Evolutionary conservation across 1,140 invertebrate species (phyloP), one percentile per base, ranked within the genome.

Genomic region (Scaptodrosophila lebanonensis): DNA sequence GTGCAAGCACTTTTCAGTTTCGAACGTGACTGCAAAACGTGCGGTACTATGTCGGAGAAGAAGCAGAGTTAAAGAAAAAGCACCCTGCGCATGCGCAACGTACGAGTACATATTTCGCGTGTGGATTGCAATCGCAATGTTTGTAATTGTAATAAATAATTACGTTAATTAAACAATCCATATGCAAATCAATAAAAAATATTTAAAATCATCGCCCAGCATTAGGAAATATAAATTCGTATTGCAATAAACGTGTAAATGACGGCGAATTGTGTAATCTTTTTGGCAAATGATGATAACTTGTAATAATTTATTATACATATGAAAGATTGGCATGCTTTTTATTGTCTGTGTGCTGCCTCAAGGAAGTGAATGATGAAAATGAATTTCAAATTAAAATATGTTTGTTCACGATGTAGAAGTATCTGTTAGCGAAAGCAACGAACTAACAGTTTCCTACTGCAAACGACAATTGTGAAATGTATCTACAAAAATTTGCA

Each of bases 301-400:
- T 48, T 45, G 44, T 47, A 48, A 42, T 48, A 51, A 72, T 48
- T 68, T 56, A 72, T 68, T 68, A 48, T 39, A 72, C 38, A 35
- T 60, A 36, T 51, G 44, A 20, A 25, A 30, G n/a, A n/a, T n/a
- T n/a, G 22, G 22, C 54, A 36, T 43, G 51, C 35, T 33, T 48
- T 52, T 16, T 11, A 43, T 38, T 47, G 32, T 42, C n/a, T 38
- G 43, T 57, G 45, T 30, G 32, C n/a, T n/a, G n/a, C 53, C 50
- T 13, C 22, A 50, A 63, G 61, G 66, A 73, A 75, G 50, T 53
- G 53, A 54, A 66, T 64, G 51, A 67, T 69, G 57, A 56, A 57
- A 70, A 66, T 62, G 39, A 9, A 3, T 8, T 13, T 9, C 7
- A 40, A 60, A 62, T 57, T 45, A 53, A 44, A 29, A 67, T 58